Percentiles rank a stretch among this genome's conserved stretches.
phyloP scores from a whole-genome alignment of 2,888 invertebrate species.

The Xanthia icteritia region DNA sequence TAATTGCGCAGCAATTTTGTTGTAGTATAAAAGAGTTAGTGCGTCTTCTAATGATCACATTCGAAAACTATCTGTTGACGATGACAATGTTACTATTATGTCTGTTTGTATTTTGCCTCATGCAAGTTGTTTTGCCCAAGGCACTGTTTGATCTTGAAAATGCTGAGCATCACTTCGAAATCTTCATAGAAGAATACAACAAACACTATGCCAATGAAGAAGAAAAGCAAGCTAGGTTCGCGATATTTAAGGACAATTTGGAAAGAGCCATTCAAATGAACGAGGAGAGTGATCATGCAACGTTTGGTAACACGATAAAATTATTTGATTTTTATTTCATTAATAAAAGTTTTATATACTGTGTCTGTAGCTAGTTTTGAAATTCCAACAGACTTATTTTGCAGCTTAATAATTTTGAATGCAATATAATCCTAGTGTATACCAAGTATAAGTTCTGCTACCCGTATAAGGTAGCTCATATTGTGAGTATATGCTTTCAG shows the following conservation, averaged over 20 bases:
- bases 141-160: neutral
- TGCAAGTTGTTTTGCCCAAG: neutral
- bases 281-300: neutral
- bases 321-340: neutral
- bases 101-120: neutral
- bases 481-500: neutral
- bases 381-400: neutral
- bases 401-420: neutral
- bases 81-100: neutral
- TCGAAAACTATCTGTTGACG: neutral
- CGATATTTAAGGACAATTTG: neutral
- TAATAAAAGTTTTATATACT: neutral
- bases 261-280: neutral
- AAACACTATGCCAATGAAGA: neutral
- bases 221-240: neutral
- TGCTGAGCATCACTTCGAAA: neutral
- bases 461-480: neutral
- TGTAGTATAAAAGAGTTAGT: neutral
- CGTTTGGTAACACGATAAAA: neutral
- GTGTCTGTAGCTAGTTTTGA: neutral
- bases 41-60: neutral
- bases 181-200: neutral
- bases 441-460: neutral
- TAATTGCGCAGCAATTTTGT: neutral
- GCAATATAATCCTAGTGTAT: neutral